These are phyloP conservation scores for Epistrophella euchroma DNA, from an alignment of 2,888 invertebrate species.

Conservation along the genomic window DNA sequence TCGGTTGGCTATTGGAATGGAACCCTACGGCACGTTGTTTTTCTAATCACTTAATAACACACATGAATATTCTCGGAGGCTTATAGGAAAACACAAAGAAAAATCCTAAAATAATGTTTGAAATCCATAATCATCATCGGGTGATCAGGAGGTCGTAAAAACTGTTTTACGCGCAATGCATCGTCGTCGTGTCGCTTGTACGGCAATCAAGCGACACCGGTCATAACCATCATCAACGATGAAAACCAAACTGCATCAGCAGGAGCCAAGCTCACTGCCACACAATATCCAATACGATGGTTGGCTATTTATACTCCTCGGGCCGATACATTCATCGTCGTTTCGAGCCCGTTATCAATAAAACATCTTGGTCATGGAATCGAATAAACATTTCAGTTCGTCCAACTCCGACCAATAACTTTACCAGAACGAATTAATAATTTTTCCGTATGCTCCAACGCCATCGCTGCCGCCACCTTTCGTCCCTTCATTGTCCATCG, in stretches of 20 bases:
- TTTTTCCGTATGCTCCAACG: constrained; percentile 67
- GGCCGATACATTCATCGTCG: constrained; percentile 70
- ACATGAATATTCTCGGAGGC: constrained; percentile 13
- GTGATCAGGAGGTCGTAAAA: constrained; percentile 72
- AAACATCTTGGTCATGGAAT: constrained; percentile 82
- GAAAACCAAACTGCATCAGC: constrained; percentile 43
- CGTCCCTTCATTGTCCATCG: constrained; percentile 1
- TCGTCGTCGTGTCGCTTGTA: constrained; percentile 48
- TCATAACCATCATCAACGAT: constrained; percentile 64
- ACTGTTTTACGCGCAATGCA: constrained; percentile 65
- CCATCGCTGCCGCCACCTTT: background rate
- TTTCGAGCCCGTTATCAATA: constrained; percentile 80
- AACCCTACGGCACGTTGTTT: constrained; percentile 36
- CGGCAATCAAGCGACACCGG: constrained; percentile 70
- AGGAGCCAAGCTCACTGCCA: constrained; percentile 55
- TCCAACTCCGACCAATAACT: constrained; percentile 81
- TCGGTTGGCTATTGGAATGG: constrained; percentile 47
- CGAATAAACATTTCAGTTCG: constrained; percentile 82
- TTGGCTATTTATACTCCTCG: constrained; percentile 16
- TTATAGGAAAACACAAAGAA: constrained; percentile 3
- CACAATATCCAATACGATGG: constrained; percentile 40
- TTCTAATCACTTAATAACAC: constrained; percentile 64
- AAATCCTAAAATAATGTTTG: constrained; percentile 38
- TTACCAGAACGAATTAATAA: constrained; percentile 81
- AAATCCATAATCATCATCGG: constrained; percentile 62